Evolutionary conservation across 2,113 vertebrate species (phyloP), one percentile per base, ranked within the genome.

Genomic region (Chaetorhynchus papuensis): DNA sequence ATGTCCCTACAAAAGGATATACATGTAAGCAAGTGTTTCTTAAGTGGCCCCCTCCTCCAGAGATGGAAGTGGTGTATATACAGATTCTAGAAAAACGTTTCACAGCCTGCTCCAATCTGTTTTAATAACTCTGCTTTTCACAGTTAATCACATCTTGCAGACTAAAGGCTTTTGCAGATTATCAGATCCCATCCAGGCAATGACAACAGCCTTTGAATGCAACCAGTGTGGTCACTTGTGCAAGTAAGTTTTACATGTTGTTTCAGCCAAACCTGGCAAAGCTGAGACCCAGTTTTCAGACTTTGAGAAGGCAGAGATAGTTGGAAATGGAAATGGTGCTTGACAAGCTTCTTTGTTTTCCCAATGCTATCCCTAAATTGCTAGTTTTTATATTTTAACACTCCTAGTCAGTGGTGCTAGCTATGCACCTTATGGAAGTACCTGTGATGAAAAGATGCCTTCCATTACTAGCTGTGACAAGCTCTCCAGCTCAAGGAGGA

Each of bases 71-170:
- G 60, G 35, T 56, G 31, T 53, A 15, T 13, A 5, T 24, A 54
- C 4, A 83, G 23, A 52, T 87, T 75, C 65, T 53, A 56, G 10
- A 82, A 77, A 78, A 94, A 77, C 22, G 26, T 79, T 87, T 69
- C 83, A 80, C 65, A 33, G n/a, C 19, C 66, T 79, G 68, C 71
- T 87, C 12, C 50, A 66, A 4, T 71, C 59, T 45, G 28, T 80
- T 61, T 41, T 42, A 68, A 37, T 68, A 78, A 65, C 59, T 87
- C 64, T 87, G 61, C 20, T 61, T 77, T 50, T 77, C 3, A 11
- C 88, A 69, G 57, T 61, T 83, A 87, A 93, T 83, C 66, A 61
- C 45, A 49, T 56, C 37, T 78, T 86, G 64, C 90, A 92, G 59
- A 37, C 45, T 35, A 33, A 84, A 91, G 42, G 15, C 60, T 71